Base-by-base conservation (phyloP, 1,140 invertebrate species). In the Aculops lycopersici region DNA sequence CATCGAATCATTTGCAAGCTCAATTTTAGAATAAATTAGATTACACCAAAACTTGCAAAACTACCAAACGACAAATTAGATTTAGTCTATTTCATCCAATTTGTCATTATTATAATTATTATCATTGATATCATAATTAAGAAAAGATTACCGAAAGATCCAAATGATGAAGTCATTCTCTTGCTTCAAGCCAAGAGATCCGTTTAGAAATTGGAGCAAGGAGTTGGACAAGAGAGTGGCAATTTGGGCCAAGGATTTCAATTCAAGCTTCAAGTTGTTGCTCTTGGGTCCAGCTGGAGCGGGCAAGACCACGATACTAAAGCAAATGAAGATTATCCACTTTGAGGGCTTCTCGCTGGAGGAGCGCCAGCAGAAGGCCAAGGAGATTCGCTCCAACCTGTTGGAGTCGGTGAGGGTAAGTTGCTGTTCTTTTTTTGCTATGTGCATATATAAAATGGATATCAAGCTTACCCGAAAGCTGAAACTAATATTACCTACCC, bases 261-360 rank as follows among this genome's bases (percentile, higher is more conserved):
- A 31, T n/a, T 31, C 24, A 8, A 31, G 24, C 24, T 31, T 8
- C 24, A 31, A 31, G 24, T n/a, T 31, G n/a, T n/a, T 31, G 24
- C n/a, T 31, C 8, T 31, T 31, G 24, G 24, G 24, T 8, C 24
- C 24, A 31, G 24, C 24, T 8, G 24, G 24, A 8, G 24, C 24
- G 8, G 60, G 60, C 12, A 77, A 77, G 53, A 72, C 71, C 0
- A 77, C 73, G 0, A 74, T 77, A 35, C 65, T 76, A 14, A 74
- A 76, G 50, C 74, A 77, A 55, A 76, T 77, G 73, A 72, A 69
- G 52, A 74, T 74, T 47, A 53, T 74, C 36, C 70, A 74, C 47
- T 64, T 72, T 21, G 64, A 70, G 48, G 71, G 69, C 40, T 75
- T 70, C 47, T 63, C 63, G 15, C 54, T 63, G 17, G 63, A 64